Evolutionary conservation across 92 coral and sea anemone species (phyloP).

Genomic region (Meandrina meandrites): DNA sequence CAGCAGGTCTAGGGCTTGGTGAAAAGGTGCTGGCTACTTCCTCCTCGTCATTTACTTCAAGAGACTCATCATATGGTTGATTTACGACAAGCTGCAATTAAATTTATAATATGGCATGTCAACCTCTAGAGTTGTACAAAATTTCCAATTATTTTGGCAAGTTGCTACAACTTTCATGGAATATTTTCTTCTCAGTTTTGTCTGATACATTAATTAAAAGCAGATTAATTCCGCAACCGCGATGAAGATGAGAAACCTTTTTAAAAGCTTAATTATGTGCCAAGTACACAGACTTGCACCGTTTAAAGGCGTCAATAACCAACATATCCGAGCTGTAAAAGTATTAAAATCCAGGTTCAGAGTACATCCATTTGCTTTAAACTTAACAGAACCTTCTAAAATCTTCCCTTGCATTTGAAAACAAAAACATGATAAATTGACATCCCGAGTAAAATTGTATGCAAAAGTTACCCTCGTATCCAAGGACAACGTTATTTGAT

Average conservation of each 20-base stretch:
- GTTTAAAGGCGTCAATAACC: neutral
- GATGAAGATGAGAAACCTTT: no score
- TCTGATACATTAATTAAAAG: neutral
- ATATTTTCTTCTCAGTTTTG: neutral
- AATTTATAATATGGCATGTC: no score
- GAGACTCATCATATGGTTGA: constrained; percentile 97
- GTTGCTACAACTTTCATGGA: neutral
- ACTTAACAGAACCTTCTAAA: neutral
- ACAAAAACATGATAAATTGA: neutral
- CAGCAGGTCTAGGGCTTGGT: constrained; percentile 94
- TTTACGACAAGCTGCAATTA: constrained; percentile 82
- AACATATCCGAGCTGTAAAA: neutral
- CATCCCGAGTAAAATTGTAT: no score
- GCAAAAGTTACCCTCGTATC: constrained; percentile 11
- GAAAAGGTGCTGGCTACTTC: constrained; percentile 98
- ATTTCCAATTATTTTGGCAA: neutral
- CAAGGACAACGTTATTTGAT: constrained; percentile 28
- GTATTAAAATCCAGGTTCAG: neutral
- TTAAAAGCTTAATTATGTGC: neutral
- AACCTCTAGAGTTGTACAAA: neutral
- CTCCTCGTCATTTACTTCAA: constrained; percentile 98
- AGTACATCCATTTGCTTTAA: neutral
- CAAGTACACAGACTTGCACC: neutral
- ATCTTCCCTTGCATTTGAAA: neutral
- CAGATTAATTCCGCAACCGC: neutral